These are phyloP conservation scores for Corvus hawaiiensis DNA, from an alignment of 2,113 vertebrate species.

Conservation along the genomic window DNA sequence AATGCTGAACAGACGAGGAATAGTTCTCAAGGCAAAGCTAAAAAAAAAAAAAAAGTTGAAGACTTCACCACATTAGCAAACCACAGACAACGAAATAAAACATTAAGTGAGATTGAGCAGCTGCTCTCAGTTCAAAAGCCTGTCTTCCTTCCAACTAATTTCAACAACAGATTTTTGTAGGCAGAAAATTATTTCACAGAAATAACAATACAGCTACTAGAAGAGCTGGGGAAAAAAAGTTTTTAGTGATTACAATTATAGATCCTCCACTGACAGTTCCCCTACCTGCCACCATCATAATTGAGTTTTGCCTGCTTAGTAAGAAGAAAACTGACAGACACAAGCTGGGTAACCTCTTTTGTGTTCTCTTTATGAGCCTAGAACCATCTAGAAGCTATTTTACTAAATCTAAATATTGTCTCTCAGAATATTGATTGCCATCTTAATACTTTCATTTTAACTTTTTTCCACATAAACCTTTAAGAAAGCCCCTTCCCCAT, in stretches of 20 bases:
- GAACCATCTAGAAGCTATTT: background rate
- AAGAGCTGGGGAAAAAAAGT: background rate
- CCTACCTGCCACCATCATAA: background rate
- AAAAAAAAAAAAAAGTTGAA: background rate
- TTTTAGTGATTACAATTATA: background rate
- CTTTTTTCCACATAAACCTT: background rate
- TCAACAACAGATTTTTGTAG: conserved; percentile 45
- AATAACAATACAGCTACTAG: background rate
- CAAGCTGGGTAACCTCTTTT: background rate
- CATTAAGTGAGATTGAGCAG: conserved; percentile 9
- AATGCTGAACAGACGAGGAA: background rate
- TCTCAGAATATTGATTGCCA: background rate
- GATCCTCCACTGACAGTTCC: background rate
- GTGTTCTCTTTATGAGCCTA: background rate
- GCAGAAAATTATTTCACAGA: conserved; percentile 2
- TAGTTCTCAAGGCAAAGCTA: background rate
- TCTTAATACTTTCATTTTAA: background rate
- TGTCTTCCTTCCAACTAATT: conserved; percentile 5
- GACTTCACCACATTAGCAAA: background rate
- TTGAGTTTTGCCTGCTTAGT: background rate
- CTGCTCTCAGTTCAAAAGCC: conserved; percentile 19
- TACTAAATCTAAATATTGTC: background rate
- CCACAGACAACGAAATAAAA: background rate
- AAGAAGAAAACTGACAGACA: background rate
- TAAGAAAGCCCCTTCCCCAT: background rate